phyloP scores from a whole-genome alignment of 1,140 invertebrate genomes.

The Scaptomyza graminum region DNA sequence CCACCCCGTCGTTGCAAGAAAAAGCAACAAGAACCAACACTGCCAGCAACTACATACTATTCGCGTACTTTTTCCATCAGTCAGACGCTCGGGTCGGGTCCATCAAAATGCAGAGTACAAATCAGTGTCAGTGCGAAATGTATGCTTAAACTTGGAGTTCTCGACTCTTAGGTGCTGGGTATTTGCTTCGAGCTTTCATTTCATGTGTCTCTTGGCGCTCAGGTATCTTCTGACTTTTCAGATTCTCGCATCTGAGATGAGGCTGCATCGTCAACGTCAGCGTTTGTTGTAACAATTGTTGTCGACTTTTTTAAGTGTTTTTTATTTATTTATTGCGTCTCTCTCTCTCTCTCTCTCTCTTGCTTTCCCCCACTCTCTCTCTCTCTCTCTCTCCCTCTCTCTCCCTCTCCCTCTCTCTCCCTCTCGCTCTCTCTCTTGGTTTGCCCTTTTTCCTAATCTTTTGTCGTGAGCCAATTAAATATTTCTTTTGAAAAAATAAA shows the following conservation, averaged over 20 bases:
- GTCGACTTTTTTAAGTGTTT: background rate
- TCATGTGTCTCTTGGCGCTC: constrained; percentile 4
- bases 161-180: background rate
- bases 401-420: no score
- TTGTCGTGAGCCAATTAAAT: no score
- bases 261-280: constrained; percentile 3
- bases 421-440: no score
- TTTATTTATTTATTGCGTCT: background rate
- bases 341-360: background rate
- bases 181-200: background rate
- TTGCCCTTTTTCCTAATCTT: no score
- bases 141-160: constrained; percentile 45
- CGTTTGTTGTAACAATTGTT: constrained; percentile 18
- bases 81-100: background rate
- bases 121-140: constrained; percentile 67
- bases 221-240: constrained; percentile 2
- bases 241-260: constrained; percentile 2
- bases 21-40: no score
- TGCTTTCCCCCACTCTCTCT: no score
- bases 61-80: constrained; percentile 10
- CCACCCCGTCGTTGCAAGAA: no score
- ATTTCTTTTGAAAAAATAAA: no score
- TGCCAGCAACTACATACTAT: no score
- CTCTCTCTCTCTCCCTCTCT: background rate
- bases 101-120: constrained; percentile 35